Evolutionary conservation across 2,888 invertebrate genomes (phyloP), one percentile per base, ranked within the genome.

Genomic region (Selenia dentaria): DNA sequence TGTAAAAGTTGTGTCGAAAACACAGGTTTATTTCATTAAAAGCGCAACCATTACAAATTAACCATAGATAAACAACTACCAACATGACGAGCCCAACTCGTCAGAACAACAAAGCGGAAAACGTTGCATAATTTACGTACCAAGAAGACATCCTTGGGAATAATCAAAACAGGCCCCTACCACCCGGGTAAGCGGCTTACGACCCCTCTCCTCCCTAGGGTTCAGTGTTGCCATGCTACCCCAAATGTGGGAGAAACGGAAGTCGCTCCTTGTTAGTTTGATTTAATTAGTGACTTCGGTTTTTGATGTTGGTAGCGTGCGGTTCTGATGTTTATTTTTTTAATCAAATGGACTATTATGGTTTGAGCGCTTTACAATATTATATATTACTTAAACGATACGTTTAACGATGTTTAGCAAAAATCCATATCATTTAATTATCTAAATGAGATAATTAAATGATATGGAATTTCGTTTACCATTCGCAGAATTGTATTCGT

Each of bases 61-160:
- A 57, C 51, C 61, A 61, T 59, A 61, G 51, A 56, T 49, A 55
- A 62, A 58, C 54, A 62, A 56, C 56, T 60, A 60, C 57, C 51
- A 57, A 64, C 64, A 61, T 59, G 56, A 60, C 60, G 62, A 67
- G 63, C 62, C 61, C 59, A 63, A 57, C 46, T 40, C 55, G 57
- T 63, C 65, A 66, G 67, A 74, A 77, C 75, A 75, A 71, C 70
- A 60, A 57, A 65, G 59, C 65, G 58, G 47, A 55, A 57, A 64
- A 69, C 76, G 64, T 78, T 89, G 89, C 88, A 90, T 90, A 90
- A 89, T 90, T 90, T 84, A 88, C 79, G 83, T 79, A 72, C 67
- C 80, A 85, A 85, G 86, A 85, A 83, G 87, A 87, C 88, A 83
- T 83, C 83, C 87, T 86, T 81, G 74, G 88, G 83, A 88, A 88